Evolutionary conservation across 2,888 invertebrate genomes (phyloP), one percentile per base, ranked within the genome.

Genomic region (Sclerodermus sp.): DNA sequence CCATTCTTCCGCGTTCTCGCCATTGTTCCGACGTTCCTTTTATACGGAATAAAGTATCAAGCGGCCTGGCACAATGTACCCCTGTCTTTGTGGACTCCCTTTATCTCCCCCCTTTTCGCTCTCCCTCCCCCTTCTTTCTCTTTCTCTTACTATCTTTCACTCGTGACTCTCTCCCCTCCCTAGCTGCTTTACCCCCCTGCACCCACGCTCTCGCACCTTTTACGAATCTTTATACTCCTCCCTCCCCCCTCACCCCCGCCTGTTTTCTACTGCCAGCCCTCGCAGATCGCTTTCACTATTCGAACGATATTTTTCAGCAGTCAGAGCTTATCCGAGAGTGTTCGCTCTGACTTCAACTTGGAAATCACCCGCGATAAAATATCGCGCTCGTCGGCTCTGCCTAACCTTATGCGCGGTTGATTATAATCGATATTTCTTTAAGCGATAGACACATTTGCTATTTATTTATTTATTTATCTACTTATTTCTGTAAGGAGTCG

Each of bases 21-120:
- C 70, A 76, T 76, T 76, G 71, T 76, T 76, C 70, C 65, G 67
- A 58, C 69, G 66, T 72, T 74, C 71, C 71, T 75, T 64, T 74
- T 74, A 74, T 73, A 73, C 69, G 68, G 73, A 74, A 74, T 74
- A 73, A 74, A 75, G 74, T 75, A 75, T 75, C 75, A 71, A 73
- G 71, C 71, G 68, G 68, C 70, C 67, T 66, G 67, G 69, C 73
- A 74, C 74, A 74, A 74, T 75, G 70, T 72, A 65, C 68, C 70
- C 67, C 69, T 66, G 70, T 68, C 67, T 69, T 68, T 70, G 67
- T 62, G 51, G 62, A 58, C 60, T 65, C 62, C 51, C 59, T 62
- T 62, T 62, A 62, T 58, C 57, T 67, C 54, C 58, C 48, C 58
- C 53, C 55, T 56, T 53, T 23, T 5, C 23, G 23, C 3, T 34